phyloP scores from a whole-genome alignment of 2,797 vertebrate genomes.

The Acanthurus lineatus region DNA sequence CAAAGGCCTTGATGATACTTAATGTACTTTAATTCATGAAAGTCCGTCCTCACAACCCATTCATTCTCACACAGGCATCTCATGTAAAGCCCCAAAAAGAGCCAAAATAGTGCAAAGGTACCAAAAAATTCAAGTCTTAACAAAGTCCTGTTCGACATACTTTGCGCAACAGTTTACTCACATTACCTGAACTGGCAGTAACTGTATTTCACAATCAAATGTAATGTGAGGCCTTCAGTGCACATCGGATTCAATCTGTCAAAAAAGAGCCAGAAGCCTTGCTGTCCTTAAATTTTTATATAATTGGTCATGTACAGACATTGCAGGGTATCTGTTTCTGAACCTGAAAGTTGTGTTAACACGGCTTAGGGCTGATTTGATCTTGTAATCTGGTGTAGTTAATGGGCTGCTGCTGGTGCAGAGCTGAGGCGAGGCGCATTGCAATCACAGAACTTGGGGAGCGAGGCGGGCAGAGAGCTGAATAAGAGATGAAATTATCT shows the following conservation, averaged over 20 bases:
- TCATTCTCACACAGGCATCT: too few relatives aligned
- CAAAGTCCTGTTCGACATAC: neutral
- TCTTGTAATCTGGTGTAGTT: conserved; percentile 70
- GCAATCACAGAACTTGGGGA: conserved; percentile 40
- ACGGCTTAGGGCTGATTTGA: conserved; percentile 67
- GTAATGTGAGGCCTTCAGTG: neutral
- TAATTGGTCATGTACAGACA: conserved; percentile 27
- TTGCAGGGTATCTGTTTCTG: conserved; percentile 29
- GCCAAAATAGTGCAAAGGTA: neutral
- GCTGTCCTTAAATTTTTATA: conserved; percentile 35
- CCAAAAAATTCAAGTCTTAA: neutral
- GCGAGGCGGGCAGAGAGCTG: conserved; percentile 47
- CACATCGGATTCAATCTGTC: conserved; percentile 2
- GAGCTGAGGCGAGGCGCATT: conserved; percentile 40
- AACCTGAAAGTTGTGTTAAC: conserved; percentile 55
- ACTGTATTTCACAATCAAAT: neutral
- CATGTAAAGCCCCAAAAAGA: neutral
- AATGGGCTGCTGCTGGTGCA: conserved; percentile 57
- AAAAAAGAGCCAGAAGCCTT: conserved; percentile 12
- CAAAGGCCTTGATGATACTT: conserved; percentile 9
- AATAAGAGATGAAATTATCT: conserved; percentile 67
- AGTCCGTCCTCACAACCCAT: too few relatives aligned
- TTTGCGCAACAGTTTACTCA: too few relatives aligned
- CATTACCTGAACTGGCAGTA: too few relatives aligned
- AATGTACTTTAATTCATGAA: too few relatives aligned